These are phyloP conservation scores for Cerastis leucographa DNA, from an alignment of 2,888 invertebrate species.

Conservation along the genomic window DNA sequence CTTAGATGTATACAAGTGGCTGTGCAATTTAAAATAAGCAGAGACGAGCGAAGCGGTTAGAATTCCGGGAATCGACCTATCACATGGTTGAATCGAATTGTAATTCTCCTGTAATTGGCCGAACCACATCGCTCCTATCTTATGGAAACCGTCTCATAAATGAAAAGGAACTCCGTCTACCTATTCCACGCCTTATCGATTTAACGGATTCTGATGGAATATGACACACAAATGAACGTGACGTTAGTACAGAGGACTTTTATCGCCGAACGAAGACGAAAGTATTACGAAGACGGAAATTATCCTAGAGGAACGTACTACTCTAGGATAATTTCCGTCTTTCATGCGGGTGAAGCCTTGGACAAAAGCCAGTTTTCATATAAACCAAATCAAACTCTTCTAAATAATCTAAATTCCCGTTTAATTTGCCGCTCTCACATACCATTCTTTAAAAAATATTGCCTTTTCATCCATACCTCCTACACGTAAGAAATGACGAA, in stretches of 20 bases:
- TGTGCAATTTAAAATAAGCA: neutral
- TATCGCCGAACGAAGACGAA: too few species aligned
- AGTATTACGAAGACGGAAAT: neutral
- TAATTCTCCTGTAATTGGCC: neutral
- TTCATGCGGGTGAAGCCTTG: neutral
- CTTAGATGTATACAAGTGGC: neutral
- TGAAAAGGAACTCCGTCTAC: neutral
- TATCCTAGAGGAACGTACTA: neutral
- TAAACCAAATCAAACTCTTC: neutral
- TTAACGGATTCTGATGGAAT: neutral
- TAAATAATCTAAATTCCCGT: neutral
- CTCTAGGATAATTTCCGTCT: neutral
- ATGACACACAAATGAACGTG: neutral
- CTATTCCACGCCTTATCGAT: neutral
- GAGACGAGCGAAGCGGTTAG: neutral
- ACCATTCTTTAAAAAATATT: neutral
- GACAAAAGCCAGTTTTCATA: neutral
- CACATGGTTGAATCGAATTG: neutral
- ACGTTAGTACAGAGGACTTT: neutral
- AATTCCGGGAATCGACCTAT: neutral
- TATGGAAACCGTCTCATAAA: neutral
- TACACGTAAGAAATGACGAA: conserved; percentile 18
- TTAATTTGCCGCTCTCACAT: neutral
- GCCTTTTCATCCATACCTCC: neutral
- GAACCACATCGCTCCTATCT: neutral